Evolutionary conservation across 2,797 vertebrate species (phyloP), one percentile per base, ranked within the genome.

Genomic region (Rachycentron canadum): DNA sequence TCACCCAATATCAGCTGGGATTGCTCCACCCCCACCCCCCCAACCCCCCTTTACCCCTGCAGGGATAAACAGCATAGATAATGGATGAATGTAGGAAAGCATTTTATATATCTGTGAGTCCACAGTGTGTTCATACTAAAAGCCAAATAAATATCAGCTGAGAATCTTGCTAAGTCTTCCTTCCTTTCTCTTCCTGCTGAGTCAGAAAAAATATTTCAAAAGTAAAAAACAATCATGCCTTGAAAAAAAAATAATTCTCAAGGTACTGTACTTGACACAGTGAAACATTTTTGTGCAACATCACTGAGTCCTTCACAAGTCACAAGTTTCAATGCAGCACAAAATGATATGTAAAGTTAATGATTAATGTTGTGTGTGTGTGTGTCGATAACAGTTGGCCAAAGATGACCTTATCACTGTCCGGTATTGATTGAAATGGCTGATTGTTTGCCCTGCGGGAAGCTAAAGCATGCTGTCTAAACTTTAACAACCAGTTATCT

Each of bases 401-500:
- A 87, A 43, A 81, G 61, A 73, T 67, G 81, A 78, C 82, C 79
- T 84, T 81, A 59, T 55, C 60, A 5, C 55, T 65, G 52, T 81
- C 11, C 7, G 1, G 16, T 65, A 89, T 68, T 82, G 84, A 89
- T 64, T 10, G 13, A 73, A 53, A n/a, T 28, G 13, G 32, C n/a
- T 57, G 75, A 66, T 38, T 76, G 52, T 86, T 84, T 86, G 73
- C 62, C 49, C 49, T 40, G 26, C 59, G 58, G 25, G 43, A 73
- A 78, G 45, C 28, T 76, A 49, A 81, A 64, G 32, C 16, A 77
- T n/a, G 26, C 14, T 60, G 73, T 78, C 52, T 73, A 70, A 81
- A 86, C 68, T 38, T 81, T 60, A 84, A 68, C 77, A 34, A n/a
- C 38, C 66, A 70, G 45, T 40, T 77, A 77, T 81, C 58, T 75